Evolutionary conservation across 2,113 vertebrate genomes (phyloP), one percentile per base, ranked within the genome.

Genomic region (Eulemur macaco): DNA sequence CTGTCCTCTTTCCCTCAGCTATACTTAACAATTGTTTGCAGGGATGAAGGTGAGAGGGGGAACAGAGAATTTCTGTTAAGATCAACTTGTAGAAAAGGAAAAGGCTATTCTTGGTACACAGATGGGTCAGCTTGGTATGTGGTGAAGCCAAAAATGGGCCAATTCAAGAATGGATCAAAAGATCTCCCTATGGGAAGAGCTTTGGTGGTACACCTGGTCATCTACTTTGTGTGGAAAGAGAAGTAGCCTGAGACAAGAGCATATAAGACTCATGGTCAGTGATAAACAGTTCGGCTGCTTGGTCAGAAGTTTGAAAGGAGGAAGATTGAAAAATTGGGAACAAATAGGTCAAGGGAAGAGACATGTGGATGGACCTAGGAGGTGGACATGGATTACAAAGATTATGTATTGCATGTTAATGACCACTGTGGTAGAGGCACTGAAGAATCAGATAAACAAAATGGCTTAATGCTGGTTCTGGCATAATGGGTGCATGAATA

Each of bases 31-130:
- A 11, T 47, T 47, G 1, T 56, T 86, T 77, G 31, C 23, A 25
- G 25, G 23, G 15, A 4, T 1, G 12, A 1, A 11, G 31, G 0
- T 17, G 14, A 8, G 5, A n/a, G 66, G 1, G 10, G 5, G 27
- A 25, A 37, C 42, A 95, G 45, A 29, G 12, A 56, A 50, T 12
- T 37, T 29, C 34, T 25, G 17, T 77, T 64, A 71, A 45, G 29
- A 71, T 9, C 31, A 89, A 4, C 13, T 85, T 3, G 20, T 80
- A 23, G 80, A 93, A 93, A 31, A 93, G 29, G 42, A 52, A 76
- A 88, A 77, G 29, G 27, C 29, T 71, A 17, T 71, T 34, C 17
- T 18, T 54, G 4, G 29, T 31, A 45, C 13, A 93, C 60, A 71
- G 54, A 54, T 64, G 71, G n/a, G 13, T 63, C 37, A 71, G 31